phyloP scores from a whole-genome alignment of 2,797 vertebrate species.

The Brachyrhaphis roseni region DNA sequence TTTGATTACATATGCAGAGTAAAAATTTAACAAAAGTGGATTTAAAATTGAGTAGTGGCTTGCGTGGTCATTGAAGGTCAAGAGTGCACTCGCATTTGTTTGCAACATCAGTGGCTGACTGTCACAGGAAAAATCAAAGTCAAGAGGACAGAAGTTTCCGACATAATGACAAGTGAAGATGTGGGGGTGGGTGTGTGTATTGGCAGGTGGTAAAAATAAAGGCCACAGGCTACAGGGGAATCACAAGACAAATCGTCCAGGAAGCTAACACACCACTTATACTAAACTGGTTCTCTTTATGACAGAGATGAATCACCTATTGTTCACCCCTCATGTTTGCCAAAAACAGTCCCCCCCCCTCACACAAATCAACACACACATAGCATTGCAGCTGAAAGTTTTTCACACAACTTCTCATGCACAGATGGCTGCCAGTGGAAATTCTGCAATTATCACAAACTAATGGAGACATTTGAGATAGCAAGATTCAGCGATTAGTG shows the following conservation, averaged over 20 bases:
- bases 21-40: constrained; percentile 34
- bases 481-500: constrained; percentile 40
- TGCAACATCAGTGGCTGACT: constrained; percentile 55
- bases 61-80: constrained; percentile 34
- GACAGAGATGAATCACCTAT: constrained; percentile 49
- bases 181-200: constrained; percentile 4
- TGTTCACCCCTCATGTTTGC: constrained; percentile 41
- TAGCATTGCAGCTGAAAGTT: constrained; percentile 31
- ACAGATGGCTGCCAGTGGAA: constrained; percentile 42
- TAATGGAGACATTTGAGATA: constrained; percentile 46
- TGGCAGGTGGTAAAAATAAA: constrained; percentile 23
- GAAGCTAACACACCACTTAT: constrained; percentile 44
- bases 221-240: constrained; percentile 19
- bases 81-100: constrained; percentile 51
- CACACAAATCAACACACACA: constrained; percentile 15
- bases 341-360: constrained; percentile 16
- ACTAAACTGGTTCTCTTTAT: constrained; percentile 39
- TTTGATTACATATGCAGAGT: constrained; percentile 45
- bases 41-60: constrained; percentile 32
- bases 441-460: constrained; percentile 49
- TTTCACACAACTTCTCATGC: constrained; percentile 31
- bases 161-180: constrained; percentile 26
- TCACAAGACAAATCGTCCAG: constrained; percentile 15
- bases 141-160: constrained; percentile 60
- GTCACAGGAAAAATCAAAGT: constrained; percentile 55